Conservation (phyloP, 2,888 invertebrate genomes). For the Rhagium mordax region DNA sequence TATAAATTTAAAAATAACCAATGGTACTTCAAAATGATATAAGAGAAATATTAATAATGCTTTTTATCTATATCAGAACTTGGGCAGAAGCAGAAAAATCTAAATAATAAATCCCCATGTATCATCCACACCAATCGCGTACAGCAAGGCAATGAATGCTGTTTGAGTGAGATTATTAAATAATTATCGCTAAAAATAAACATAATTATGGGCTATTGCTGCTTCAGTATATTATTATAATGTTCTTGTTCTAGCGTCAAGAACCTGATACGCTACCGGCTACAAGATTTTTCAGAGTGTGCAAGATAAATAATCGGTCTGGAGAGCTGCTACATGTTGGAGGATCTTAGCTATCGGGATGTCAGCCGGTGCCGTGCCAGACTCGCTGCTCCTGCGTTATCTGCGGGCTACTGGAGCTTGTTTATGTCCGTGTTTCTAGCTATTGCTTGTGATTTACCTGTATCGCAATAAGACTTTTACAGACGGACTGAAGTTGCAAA, state of each 20-base stretch:
- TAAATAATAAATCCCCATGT: background rate
- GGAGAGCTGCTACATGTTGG: background rate
- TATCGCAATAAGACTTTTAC: background rate
- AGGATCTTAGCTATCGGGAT: background rate
- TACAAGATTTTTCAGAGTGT: conserved; percentile 2
- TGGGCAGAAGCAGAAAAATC: background rate
- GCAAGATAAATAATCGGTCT: conserved; percentile 9
- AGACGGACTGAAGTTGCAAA: background rate
- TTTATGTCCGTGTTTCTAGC: conserved; percentile 8
- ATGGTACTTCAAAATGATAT: too few relatives aligned
- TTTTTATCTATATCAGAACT: background rate
- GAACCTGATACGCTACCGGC: conserved; percentile 15
- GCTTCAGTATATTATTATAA: conserved; percentile 22
- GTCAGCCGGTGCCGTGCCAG: conserved; percentile 2
- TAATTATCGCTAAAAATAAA: conserved; percentile 26
- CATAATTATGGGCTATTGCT: conserved; percentile 23
- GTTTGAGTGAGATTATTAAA: conserved; percentile 3
- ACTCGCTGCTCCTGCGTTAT: conserved; percentile 6
- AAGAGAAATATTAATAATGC: too few relatives aligned
- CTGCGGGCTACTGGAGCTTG: conserved; percentile 5
- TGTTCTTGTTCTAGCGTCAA: conserved; percentile 7
- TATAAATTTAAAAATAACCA: too few relatives aligned
- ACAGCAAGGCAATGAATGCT: background rate
- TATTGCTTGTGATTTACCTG: background rate
- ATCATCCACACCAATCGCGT: background rate